Percentiles rank a stretch among this genome's conserved stretches.
These are phyloP conservation scores for Aurelia sp. DNA, from an alignment of 30 jellyfish, hydroid and myxozoan genomes.

Conservation along the genomic window DNA sequence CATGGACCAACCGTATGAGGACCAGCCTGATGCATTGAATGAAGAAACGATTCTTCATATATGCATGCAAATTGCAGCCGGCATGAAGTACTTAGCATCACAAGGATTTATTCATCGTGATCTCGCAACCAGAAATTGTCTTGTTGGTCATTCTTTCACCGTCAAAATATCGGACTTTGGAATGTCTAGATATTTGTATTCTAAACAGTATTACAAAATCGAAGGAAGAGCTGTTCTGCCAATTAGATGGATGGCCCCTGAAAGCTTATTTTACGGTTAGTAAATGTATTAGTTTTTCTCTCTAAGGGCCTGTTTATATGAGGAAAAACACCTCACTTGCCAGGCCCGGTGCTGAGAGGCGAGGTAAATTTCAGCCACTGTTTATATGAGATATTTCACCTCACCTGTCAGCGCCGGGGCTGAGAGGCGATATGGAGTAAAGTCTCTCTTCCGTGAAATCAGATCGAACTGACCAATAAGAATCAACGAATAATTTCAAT, in stretches of 20 bases:
- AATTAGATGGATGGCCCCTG: constrained; percentile 98
- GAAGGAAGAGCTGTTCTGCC: constrained; percentile 96
- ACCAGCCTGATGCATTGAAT: constrained; percentile 65
- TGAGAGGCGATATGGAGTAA: no score
- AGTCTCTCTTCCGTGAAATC: no score
- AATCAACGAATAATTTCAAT: no score
- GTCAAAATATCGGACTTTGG: constrained; percentile 92
- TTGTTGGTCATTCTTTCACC: constrained; percentile 92
- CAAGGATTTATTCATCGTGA: constrained; percentile 96
- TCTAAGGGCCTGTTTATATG: no score
- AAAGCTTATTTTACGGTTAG: constrained; percentile 88
- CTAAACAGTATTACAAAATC: constrained; percentile 85
- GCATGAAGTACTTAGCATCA: constrained; percentile 80
- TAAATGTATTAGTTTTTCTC: neutral
- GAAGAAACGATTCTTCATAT: constrained; percentile 77
- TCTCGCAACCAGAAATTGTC: constrained; percentile 93
- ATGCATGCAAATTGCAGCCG: constrained; percentile 86
- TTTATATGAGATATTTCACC: no score
- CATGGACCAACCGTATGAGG: neutral
- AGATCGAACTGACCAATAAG: no score
- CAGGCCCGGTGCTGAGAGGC: no score
- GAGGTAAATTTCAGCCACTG: no score
- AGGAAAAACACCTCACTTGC: no score
- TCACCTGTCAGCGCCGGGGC: no score
- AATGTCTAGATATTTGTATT: constrained; percentile 82